A percentile compares a stretch with the other conserved stretches of the same genome.
phyloP scores from a whole-genome alignment of 2,113 vertebrate species.

The Nycticryphes semicollaris region DNA sequence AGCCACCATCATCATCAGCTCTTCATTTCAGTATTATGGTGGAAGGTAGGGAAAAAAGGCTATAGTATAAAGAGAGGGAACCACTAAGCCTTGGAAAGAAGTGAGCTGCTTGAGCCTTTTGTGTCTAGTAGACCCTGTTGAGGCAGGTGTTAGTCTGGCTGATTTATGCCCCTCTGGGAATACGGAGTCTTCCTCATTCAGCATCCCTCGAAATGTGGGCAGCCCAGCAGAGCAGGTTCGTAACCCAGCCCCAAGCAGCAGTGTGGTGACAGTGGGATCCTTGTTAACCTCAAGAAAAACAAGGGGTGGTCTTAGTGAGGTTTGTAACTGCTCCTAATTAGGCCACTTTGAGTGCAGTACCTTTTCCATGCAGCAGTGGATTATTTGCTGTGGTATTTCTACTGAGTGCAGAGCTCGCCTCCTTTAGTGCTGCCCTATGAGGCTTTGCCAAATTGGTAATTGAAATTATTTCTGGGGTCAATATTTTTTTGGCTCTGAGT shows the following conservation, averaged over 20 bases:
- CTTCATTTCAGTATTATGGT: neutral
- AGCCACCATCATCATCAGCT: neutral
- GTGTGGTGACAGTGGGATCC: neutral
- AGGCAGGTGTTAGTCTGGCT: neutral
- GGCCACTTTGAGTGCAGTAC: neutral
- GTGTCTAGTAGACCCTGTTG: fast-evolving
- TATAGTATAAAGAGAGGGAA: neutral
- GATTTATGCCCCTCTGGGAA: neutral
- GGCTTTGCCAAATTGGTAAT: neutral
- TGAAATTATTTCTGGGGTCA: neutral
- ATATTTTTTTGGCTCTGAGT: too few species aligned
- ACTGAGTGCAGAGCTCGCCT: neutral
- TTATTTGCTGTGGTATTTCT: neutral
- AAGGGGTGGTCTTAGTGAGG: fast-evolving
- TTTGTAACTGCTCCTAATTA: neutral
- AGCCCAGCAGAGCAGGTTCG: neutral
- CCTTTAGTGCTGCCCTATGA: too few species aligned
- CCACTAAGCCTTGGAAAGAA: neutral
- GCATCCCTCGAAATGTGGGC: neutral
- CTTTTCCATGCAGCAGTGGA: neutral
- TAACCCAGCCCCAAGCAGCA: neutral
- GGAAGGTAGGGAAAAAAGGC: neutral
- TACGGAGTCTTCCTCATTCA: neutral
- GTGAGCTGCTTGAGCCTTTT: neutral
- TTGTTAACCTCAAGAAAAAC: neutral